Evolutionary conservation across 2,888 invertebrate species (phyloP).

Genomic region (Coenonympha glycerion): DNA sequence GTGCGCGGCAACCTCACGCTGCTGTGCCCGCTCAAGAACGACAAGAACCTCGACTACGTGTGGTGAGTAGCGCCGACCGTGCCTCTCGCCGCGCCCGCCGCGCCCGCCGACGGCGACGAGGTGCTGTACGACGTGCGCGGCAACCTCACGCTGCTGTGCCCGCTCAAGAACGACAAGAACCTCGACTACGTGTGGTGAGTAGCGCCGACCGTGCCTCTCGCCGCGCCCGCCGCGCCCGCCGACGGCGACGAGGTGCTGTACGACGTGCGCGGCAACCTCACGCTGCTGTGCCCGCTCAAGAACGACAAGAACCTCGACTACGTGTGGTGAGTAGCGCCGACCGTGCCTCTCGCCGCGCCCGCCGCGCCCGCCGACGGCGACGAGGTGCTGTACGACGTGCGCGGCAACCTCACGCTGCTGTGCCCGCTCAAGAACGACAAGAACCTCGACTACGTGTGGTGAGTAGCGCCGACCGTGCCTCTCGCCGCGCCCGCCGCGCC

Average conservation of each 20-base stretch:
- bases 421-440: slow-evolving; percentile 38
- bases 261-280: slow-evolving; percentile 42
- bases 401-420: slow-evolving; percentile 41
- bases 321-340: slow-evolving; percentile 39
- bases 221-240: background rate
- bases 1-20: slow-evolving; percentile 42
- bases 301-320: slow-evolving; percentile 31
- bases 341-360: background rate
- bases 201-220: slow-evolving; percentile 2
- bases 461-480: slow-evolving; percentile 23
- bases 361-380: slow-evolving; percentile 1
- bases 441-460: slow-evolving; percentile 39
- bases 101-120: slow-evolving; percentile 14
- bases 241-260: slow-evolving; percentile 30
- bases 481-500: background rate
- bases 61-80: slow-evolving; percentile 43
- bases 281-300: slow-evolving; percentile 43
- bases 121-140: slow-evolving; percentile 42
- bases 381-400: slow-evolving; percentile 40
- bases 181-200: slow-evolving; percentile 41
- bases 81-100: no score
- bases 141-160: slow-evolving; percentile 45
- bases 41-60: slow-evolving; percentile 29
- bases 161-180: slow-evolving; percentile 31
- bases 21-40: slow-evolving; percentile 40